Conservation (phyloP, 2,888 invertebrate species). For the Cheilosia scutellata region DNA sequence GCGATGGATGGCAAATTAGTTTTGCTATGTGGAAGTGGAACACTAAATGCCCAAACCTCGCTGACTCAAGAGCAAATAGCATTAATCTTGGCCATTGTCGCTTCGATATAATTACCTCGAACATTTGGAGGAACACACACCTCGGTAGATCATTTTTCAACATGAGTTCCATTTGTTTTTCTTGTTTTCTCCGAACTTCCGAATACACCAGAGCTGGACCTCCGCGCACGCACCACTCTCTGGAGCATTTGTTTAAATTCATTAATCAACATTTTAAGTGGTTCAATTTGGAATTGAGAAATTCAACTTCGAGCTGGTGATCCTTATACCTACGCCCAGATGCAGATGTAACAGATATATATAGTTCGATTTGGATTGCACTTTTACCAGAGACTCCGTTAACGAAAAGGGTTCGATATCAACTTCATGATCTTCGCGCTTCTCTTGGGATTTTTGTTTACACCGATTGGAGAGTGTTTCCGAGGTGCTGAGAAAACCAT, state of each 20-base stretch:
- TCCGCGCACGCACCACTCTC: slow-evolving; percentile 24
- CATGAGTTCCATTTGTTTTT: slow-evolving; percentile 22
- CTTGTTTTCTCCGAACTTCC: slow-evolving; percentile 2
- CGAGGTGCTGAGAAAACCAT: slow-evolving; percentile 72
- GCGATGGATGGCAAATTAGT: slow-evolving; percentile 58
- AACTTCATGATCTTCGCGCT: slow-evolving; percentile 41
- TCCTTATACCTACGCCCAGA: slow-evolving; percentile 47
- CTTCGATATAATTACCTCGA: slow-evolving; percentile 81
- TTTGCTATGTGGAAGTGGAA: slow-evolving; percentile 63
- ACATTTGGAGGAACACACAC: slow-evolving; percentile 81
- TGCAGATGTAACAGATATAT: slow-evolving; percentile 44
- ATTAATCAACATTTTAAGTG: slow-evolving; percentile 75
- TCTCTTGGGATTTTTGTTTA: slow-evolving; percentile 61
- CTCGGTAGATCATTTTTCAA: slow-evolving; percentile 83
- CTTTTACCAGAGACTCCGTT: slow-evolving; percentile 16
- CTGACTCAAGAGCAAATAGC: slow-evolving; percentile 64
- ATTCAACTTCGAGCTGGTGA: slow-evolving; percentile 63
- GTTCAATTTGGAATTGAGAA: slow-evolving; percentile 75
- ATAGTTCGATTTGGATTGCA: slow-evolving; percentile 4
- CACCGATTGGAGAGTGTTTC: slow-evolving; percentile 47
- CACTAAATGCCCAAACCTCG: slow-evolving; percentile 54
- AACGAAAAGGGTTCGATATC: slow-evolving; percentile 49
- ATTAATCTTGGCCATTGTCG: slow-evolving; percentile 75
- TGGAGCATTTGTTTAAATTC: slow-evolving; percentile 64
- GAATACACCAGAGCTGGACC: slow-evolving; percentile 29